Conservation (phyloP, 2,797 vertebrate species). For the Falco rusticolus region DNA sequence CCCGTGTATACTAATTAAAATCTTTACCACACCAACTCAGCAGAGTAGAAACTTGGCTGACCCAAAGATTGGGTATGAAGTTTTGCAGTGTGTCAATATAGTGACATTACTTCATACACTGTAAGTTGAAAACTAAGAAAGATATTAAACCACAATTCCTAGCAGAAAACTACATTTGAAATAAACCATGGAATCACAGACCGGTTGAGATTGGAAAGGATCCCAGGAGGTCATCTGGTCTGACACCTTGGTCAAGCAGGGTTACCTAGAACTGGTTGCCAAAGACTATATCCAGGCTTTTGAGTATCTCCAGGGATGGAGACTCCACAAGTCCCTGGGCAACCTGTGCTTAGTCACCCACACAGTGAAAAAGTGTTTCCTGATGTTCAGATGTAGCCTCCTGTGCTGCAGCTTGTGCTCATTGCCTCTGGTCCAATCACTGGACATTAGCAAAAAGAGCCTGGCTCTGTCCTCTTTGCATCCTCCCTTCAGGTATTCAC, state of each 20-base stretch:
- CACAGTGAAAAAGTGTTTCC: background rate
- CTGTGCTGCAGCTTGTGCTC: background rate
- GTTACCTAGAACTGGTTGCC: background rate
- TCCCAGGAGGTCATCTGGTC: background rate
- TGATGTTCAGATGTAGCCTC: background rate
- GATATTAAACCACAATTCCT: background rate
- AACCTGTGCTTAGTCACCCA: too few relatives aligned
- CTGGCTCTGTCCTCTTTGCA: background rate
- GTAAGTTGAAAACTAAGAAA: background rate
- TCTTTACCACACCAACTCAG: too few relatives aligned
- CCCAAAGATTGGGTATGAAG: background rate
- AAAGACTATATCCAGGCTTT: too few relatives aligned
- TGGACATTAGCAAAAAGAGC: background rate
- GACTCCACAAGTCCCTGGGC: too few relatives aligned
- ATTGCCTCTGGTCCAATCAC: background rate
- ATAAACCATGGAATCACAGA: background rate
- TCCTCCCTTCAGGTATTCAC: too few relatives aligned
- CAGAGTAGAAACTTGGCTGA: background rate
- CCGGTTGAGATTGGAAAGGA: background rate
- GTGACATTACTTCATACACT: background rate
- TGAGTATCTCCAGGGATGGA: too few relatives aligned
- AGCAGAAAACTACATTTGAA: background rate
- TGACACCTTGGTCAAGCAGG: background rate
- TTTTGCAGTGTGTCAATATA: background rate
- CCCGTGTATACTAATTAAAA: background rate